Evolutionary conservation across 2,797 vertebrate species (phyloP).

Genomic region (Cynopterus sphinx): DNA sequence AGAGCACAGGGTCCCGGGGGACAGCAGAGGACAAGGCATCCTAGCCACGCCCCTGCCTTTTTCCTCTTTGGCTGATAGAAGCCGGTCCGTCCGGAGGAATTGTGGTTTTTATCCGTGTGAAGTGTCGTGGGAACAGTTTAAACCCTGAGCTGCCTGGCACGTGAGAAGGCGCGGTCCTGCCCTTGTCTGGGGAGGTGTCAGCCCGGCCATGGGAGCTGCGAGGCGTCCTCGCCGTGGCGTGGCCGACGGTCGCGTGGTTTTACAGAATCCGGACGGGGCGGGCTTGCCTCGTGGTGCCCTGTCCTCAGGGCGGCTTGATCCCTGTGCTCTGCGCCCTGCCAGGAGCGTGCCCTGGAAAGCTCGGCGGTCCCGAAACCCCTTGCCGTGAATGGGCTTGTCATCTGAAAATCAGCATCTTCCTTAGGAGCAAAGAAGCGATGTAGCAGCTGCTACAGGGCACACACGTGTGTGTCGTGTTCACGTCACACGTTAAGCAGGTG

Average conservation of each 20-base stretch:
- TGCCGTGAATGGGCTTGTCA: background rate
- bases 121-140: background rate
- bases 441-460: background rate
- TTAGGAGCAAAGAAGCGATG: background rate
- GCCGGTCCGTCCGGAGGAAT: background rate
- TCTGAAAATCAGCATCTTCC: background rate
- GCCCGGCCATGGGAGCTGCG: accelerated
- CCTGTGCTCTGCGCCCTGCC: accelerated
- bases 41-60: accelerated
- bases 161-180: background rate
- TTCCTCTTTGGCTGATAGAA: background rate
- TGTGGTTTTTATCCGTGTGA: background rate
- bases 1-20: background rate
- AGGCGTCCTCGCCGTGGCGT: no score
- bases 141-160: background rate
- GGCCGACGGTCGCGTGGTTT: accelerated
- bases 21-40: accelerated
- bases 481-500: no score
- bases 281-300: accelerated
- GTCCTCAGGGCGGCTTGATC: accelerated
- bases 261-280: accelerated
- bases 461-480: no score
- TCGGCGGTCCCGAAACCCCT: accelerated
- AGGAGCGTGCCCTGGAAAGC: accelerated
- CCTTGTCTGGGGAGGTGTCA: background rate